Conservation (phyloP, 2,888 invertebrate genomes). For the Octodonta nipae region DNA sequence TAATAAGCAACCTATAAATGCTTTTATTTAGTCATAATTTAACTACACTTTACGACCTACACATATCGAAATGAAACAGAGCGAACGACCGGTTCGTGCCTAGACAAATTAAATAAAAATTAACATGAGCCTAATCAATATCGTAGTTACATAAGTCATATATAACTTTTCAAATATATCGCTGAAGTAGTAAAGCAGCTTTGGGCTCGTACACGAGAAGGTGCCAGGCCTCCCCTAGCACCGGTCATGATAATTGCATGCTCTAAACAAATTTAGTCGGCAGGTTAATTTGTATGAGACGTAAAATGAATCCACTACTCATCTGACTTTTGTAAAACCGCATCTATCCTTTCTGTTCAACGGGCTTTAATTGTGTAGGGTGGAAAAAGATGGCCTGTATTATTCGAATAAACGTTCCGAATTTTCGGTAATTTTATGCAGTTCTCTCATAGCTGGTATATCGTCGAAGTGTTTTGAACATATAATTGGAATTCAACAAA, state of each 20-base stretch:
- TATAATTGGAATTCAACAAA: too few species aligned
- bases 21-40: too few species aligned
- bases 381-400: too few species aligned
- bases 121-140: conserved; percentile 22
- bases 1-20: too few species aligned
- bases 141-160: conserved; percentile 28
- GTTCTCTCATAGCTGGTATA: too few species aligned
- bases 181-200: conserved; percentile 4
- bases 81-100: too few species aligned
- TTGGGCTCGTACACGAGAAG: conserved; percentile 9
- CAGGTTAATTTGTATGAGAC: conserved; percentile 36
- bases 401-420: too few species aligned
- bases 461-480: too few species aligned
- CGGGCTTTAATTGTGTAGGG: too few species aligned
- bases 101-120: conserved; percentile 13
- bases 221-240: conserved; percentile 33
- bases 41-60: conserved; percentile 1
- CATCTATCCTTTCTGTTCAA: too few species aligned
- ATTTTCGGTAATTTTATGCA: too few species aligned
- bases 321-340: conserved; percentile 23
- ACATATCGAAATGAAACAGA: too few species aligned
- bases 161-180: conserved; percentile 28
- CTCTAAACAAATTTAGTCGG: conserved; percentile 35
- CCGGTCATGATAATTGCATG: conserved; percentile 36
- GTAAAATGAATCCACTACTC: conserved; percentile 29